Conservation (phyloP, 2,113 vertebrate genomes). For the Willisornis vidua region DNA sequence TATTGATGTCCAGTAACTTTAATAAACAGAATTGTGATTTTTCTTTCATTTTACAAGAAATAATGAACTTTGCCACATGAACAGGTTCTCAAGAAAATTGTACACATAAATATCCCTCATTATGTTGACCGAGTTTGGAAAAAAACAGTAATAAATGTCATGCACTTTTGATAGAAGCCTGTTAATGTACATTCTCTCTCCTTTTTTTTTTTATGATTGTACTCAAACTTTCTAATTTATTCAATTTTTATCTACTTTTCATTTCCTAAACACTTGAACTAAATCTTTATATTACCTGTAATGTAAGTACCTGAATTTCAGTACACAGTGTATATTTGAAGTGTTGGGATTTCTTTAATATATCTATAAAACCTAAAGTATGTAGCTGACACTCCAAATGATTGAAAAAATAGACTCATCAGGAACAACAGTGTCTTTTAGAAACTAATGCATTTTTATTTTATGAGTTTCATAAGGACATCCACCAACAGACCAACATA, state of each 20-base stretch:
- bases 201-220: background rate
- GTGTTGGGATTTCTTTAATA: background rate
- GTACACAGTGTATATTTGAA: background rate
- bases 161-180: background rate
- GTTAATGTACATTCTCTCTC: background rate
- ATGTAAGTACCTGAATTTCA: background rate
- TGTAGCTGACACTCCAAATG: background rate
- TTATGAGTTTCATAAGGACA: background rate
- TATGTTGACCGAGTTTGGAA: background rate
- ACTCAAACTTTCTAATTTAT: background rate
- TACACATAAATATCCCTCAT: background rate
- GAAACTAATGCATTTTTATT: background rate
- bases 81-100: background rate
- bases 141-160: background rate
- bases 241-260: background rate
- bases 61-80: background rate
- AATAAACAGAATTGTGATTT: background rate
- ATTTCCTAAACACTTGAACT: background rate
- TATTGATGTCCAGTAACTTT: background rate
- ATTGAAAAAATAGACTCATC: background rate
- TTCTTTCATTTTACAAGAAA: background rate
- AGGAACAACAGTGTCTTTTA: background rate
- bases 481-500: background rate
- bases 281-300: background rate
- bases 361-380: background rate